Evolutionary conservation across 2,113 vertebrate species (phyloP).

Genomic region (Kryptolebias marmoratus): DNA sequence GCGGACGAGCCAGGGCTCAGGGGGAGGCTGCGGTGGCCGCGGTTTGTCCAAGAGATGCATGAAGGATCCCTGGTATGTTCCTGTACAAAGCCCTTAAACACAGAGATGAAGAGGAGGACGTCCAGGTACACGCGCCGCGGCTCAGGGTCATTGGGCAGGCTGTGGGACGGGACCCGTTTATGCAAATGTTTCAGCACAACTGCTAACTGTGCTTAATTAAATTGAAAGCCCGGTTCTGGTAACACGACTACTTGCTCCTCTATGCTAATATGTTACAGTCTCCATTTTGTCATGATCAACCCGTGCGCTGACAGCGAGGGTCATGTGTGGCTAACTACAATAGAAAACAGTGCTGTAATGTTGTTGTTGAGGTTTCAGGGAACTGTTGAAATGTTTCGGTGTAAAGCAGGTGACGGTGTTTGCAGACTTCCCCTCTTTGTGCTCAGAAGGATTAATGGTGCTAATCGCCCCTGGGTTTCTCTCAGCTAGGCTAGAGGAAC

Average conservation of each 20-base stretch:
- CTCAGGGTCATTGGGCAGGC: conserved; percentile 34
- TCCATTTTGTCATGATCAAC: not conserved
- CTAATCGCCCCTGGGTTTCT: conserved; percentile 58
- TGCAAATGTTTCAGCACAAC: conserved; percentile 5
- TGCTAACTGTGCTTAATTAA: not conserved
- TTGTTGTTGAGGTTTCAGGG: conserved; percentile 23
- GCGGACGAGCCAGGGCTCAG: conserved; percentile 40
- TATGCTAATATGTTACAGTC: not conserved
- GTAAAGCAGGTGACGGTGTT: conserved; percentile 34
- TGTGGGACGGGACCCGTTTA: conserved; percentile 16
- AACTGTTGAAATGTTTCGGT: conserved; percentile 39
- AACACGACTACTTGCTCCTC: not conserved
- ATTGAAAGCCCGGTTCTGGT: not conserved
- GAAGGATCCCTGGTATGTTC: conserved; percentile 77
- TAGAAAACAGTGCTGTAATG: conserved; percentile 5
- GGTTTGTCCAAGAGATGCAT: conserved; percentile 74
- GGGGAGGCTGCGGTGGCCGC: conserved; percentile 54
- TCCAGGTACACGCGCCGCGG: conserved; percentile 68
- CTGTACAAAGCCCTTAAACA: conserved; percentile 82
- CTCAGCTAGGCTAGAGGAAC: conserved; percentile 46
- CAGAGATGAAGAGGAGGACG: conserved; percentile 78
- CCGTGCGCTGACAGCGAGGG: not conserved
- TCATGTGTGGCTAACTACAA: not conserved
- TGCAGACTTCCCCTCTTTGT: conserved; percentile 51
- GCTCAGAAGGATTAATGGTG: conserved; percentile 54